Conservation (phyloP, 53 echinoderm and acorn worm species). For the Holothuria scabra region DNA sequence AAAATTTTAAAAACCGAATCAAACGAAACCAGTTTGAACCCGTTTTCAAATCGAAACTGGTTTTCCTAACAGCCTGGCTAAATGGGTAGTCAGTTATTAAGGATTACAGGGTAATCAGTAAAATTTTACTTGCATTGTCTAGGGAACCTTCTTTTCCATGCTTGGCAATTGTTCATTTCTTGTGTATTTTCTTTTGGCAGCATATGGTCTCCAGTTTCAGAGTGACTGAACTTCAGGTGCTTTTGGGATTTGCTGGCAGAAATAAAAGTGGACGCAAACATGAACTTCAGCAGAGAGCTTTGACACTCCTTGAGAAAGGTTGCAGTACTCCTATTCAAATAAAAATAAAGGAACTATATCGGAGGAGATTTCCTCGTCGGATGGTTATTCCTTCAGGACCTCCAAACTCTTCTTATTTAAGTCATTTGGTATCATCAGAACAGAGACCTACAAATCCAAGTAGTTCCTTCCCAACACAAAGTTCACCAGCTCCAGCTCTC, state of each 20-base stretch:
- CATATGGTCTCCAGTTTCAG: constrained; percentile 99
- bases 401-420: constrained; percentile 47
- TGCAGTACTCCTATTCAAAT: constrained; percentile 98
- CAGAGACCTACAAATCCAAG: constrained; percentile 21
- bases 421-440: constrained; percentile 47
- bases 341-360: constrained; percentile 94
- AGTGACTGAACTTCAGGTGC: constrained; percentile 93
- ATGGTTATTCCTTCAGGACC: constrained; percentile 78
- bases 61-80: no score
- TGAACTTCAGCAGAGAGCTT: constrained; percentile 96
- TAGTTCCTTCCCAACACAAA: constrained; percentile 13
- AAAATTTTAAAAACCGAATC: no score
- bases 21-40: no score
- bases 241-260: constrained; percentile 94
- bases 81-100: no score
- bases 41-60: no score
- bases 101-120: no score
- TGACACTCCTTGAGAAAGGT: constrained; percentile 85
- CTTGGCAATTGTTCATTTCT: no score
- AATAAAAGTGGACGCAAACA: constrained; percentile 97
- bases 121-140: no score
- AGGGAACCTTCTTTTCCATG: no score
- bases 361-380: constrained; percentile 90
- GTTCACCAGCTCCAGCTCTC: constrained; percentile 54
- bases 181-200: constrained; percentile 61